These are phyloP conservation scores for Protonemura montana DNA, from an alignment of 2,888 invertebrate species.

Conservation along the genomic window DNA sequence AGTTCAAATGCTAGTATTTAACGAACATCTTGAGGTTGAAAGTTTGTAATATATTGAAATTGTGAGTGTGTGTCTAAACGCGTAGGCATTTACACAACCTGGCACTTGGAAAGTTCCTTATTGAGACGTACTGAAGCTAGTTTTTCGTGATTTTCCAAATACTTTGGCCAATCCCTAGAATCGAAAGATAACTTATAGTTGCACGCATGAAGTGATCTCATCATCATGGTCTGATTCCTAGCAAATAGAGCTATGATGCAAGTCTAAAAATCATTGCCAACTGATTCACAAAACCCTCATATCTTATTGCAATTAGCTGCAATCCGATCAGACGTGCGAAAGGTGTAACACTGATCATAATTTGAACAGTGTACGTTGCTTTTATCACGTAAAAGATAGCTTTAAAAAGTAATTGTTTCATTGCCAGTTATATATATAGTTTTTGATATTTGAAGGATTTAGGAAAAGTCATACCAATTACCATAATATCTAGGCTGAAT, in stretches of 20 bases:
- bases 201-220: not conserved
- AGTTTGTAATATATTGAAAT: not conserved
- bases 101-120: not conserved
- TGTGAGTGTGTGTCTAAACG: not conserved
- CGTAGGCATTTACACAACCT: not conserved
- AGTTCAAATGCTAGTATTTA: constrained; percentile 14
- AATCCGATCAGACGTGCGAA: not conserved
- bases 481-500: not conserved
- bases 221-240: not conserved
- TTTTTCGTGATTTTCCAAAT: not conserved
- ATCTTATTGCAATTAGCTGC: not conserved
- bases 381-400: not conserved
- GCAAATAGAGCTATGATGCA: not conserved
- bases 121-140: not conserved
- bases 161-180: not conserved
- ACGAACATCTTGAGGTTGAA: constrained; percentile 1
- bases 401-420: not conserved
- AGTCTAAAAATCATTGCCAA: not conserved
- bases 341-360: not conserved
- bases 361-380: not conserved
- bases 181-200: not conserved
- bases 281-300: not conserved
- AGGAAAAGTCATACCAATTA: not conserved
- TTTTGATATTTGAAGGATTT: not conserved
- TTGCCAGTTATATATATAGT: not conserved